Base-by-base conservation (phyloP, 92 coral and sea anemone genomes). In the Umimayanthus kanabou region DNA sequence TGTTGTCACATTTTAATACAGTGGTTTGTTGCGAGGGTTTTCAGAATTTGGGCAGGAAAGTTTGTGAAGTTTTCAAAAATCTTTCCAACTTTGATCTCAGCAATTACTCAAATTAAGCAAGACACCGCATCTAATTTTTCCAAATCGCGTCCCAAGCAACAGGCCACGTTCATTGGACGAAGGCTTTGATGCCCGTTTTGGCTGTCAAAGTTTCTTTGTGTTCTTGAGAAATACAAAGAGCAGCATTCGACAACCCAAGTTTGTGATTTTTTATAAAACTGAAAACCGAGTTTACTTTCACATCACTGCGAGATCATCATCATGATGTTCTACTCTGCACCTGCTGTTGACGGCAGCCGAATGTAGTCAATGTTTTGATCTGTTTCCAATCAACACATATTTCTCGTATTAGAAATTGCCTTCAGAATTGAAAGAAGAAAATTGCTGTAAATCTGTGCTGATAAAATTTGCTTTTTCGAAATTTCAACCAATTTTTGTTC, bases 41-140 rank as follows among this genome's bases (percentile, higher is more conserved):
- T 42, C 67, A 45, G 37, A 26, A 70, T 45, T 39, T 66, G 40
- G 40, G 6, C 26, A n/a, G 45, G 73, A 23, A 80, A 58, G 71
- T 39, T 80, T 70, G 47, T 13, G 42, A 49, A 71, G 42, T 83
- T 83, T 69, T 47, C 37, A 47, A 47, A 74, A 61, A 61, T 61
- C 69, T 43, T 75, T 75, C 25, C 79, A 37, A 33, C 79, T 75
- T 75, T 83, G 77, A 67, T 83, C 77, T n/a, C 87, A 25, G 45
- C 25, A 70, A 65, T 69, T 39, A 42, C 76, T 47, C 57, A 69
- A 39, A 39, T 42, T 82, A 43, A 81, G 64, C 76, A n/a, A 81
- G 73, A 77, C 50, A 77, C 26, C 81, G 5, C 53, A 13, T 7
- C 71, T 15, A 39, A 50, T 39, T 82, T 81, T 83, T 70, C 74